These are phyloP conservation scores for Plodia interpunctella DNA, from an alignment of 1,140 invertebrate species.

Conservation along the genomic window DNA sequence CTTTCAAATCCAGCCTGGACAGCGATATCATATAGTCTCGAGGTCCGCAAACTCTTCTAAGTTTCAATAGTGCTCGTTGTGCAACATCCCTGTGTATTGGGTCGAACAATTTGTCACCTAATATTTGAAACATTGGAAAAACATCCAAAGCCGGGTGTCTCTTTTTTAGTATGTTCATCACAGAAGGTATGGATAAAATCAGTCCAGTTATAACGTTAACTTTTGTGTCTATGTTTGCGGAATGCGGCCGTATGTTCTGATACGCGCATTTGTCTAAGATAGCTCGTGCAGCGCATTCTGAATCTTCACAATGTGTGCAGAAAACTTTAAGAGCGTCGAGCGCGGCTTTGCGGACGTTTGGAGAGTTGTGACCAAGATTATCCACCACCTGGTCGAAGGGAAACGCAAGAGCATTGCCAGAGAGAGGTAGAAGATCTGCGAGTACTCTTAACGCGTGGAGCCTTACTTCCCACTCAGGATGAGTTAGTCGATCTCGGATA, in stretches of 20 bases:
- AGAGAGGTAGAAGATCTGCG: constrained; percentile 83
- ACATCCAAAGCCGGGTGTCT: constrained; percentile 59
- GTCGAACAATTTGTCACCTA: constrained; percentile 82
- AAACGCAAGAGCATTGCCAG: constrained; percentile 80
- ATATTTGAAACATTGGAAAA: constrained; percentile 75
- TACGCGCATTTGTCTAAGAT: constrained; percentile 82
- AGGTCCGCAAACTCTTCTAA: constrained; percentile 80
- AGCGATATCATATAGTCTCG: constrained; percentile 79
- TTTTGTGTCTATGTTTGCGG: constrained; percentile 76
- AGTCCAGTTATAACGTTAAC: constrained; percentile 82
- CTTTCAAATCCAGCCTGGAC: constrained; percentile 70
- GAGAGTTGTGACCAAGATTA: constrained; percentile 86
- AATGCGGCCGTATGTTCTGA: constrained; percentile 67
- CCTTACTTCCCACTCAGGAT: constrained; percentile 89
- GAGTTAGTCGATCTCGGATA: constrained; percentile 82
- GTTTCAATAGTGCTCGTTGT: constrained; percentile 81
- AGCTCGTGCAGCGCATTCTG: constrained; percentile 78
- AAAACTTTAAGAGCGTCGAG: constrained; percentile 84
- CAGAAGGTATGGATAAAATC: constrained; percentile 81
- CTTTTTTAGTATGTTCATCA: constrained; percentile 77
- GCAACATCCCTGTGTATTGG: constrained; percentile 83
- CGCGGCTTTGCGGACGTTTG: constrained; percentile 86
- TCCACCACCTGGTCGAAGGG: constrained; percentile 82
- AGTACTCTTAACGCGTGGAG: constrained; percentile 87
- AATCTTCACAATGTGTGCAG: constrained; percentile 78